Percentiles rank a stretch among this genome's conserved stretches.
Evolutionary conservation across 2,113 vertebrate genomes (phyloP).

Genomic region (Theropithecus gelada): DNA sequence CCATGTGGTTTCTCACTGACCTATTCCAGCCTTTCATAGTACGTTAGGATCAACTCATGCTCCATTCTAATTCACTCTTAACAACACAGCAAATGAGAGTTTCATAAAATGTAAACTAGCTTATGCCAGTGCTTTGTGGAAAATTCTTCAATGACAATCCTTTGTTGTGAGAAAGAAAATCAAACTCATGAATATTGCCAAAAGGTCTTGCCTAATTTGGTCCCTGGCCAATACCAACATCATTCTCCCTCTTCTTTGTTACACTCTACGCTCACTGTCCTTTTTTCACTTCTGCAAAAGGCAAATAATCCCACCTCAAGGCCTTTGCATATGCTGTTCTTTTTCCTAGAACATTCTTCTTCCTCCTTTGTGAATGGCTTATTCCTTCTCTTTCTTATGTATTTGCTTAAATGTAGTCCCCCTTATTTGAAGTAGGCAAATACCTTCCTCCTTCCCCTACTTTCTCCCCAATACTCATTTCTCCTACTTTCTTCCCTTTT

Average conservation of each 20-base stretch:
- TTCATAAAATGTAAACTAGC: neutral
- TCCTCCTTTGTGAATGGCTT: neutral
- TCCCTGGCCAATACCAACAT: neutral
- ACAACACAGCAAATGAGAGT: neutral
- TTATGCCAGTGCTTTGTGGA: neutral
- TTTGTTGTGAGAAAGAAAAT: neutral
- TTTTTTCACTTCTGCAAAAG: neutral
- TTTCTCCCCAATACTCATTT: neutral
- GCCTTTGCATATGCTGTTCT: neutral
- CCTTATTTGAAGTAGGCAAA: neutral
- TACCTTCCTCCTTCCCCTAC: neutral
- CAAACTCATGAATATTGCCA: neutral
- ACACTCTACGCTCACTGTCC: neutral
- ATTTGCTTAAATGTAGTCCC: neutral
- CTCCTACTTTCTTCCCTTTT: too few relatives aligned
- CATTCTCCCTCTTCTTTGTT: neutral
- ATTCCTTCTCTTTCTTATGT: neutral
- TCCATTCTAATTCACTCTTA: neutral
- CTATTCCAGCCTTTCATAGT: neutral
- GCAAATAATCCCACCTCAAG: neutral
- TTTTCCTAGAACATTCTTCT: neutral
- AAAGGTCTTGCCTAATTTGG: neutral
- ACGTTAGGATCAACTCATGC: neutral
- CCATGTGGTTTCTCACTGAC: neutral
- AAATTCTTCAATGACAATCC: neutral